Percentiles rank a stretch among this genome's conserved stretches.
phyloP scores from a whole-genome alignment of 1,140 invertebrate genomes.

The Camponotus floridanus region DNA sequence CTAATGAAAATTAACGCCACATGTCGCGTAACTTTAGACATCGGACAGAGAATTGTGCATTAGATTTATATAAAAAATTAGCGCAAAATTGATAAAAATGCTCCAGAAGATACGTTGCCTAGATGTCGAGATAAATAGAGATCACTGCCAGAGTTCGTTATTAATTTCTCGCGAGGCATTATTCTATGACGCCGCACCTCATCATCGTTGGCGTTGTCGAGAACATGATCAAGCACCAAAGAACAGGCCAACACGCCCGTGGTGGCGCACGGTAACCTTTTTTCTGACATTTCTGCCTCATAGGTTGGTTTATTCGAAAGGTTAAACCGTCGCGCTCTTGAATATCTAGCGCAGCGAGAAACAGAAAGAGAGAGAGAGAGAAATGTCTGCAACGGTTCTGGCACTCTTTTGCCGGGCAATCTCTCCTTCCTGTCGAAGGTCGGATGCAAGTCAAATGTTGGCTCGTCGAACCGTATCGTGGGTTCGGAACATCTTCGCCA shows the following conservation, averaged over 20 bases:
- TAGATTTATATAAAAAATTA: neutral
- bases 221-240: conserved; percentile 65
- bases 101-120: neutral
- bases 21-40: neutral
- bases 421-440: conserved; percentile 73
- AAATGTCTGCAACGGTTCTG: neutral
- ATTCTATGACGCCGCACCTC: conserved; percentile 30
- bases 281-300: conserved; percentile 75
- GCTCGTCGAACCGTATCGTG: conserved; percentile 76
- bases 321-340: conserved; percentile 65
- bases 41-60: neutral
- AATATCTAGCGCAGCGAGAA: conserved; percentile 51
- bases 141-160: conserved; percentile 43
- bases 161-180: conserved; percentile 32
- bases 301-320: conserved; percentile 72
- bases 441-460: conserved; percentile 54
- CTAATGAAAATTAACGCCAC: conserved; percentile 22
- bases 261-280: conserved; percentile 72
- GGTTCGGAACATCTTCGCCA: conserved; percentile 62
- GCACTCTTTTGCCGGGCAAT: conserved; percentile 23
- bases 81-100: conserved; percentile 32
- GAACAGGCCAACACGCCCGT: conserved; percentile 72
- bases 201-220: conserved; percentile 33
- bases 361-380: neutral
- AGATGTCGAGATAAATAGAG: conserved; percentile 9